phyloP scores from a whole-genome alignment of 23 tunicate species.

The Halocynthia aurantium region DNA sequence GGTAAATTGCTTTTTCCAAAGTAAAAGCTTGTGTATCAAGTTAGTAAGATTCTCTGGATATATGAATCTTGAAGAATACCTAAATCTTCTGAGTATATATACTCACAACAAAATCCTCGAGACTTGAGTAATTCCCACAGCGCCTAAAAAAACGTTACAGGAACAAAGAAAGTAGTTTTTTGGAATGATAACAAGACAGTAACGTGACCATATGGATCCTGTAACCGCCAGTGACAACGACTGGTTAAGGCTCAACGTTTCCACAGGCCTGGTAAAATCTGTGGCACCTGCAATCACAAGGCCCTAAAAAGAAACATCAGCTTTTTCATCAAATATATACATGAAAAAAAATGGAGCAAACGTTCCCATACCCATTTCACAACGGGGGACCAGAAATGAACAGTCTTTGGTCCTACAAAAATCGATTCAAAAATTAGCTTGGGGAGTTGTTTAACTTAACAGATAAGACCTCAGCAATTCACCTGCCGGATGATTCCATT shows the following conservation, averaged over 20 bases:
- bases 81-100: too few relatives aligned
- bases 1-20: too few relatives aligned
- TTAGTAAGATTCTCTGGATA: too few relatives aligned
- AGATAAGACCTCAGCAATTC: neutral
- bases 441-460: conserved; percentile 2
- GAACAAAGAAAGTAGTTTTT: conserved; percentile 83
- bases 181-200: conserved; percentile 87
- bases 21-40: too few relatives aligned
- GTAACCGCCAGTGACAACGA: conserved; percentile 74
- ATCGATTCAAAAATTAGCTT: neutral
- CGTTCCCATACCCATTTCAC: conserved; percentile 72
- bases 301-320: conserved; percentile 44
- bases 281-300: conserved; percentile 92
- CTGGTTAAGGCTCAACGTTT: conserved; percentile 73
- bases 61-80: too few relatives aligned
- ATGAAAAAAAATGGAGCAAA: neutral
- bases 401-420: conserved; percentile 80
- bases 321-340: neutral
- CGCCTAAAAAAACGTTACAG: conserved; percentile 85
- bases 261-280: conserved; percentile 84
- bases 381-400: conserved; percentile 97
- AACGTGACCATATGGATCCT: conserved; percentile 85
- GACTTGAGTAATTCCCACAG: conserved; percentile 67
- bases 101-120: conserved; percentile 78
- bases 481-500: conserved; percentile 99